Evolutionary conservation across 2,797 vertebrate genomes (phyloP), one percentile per base, ranked within the genome.

Genomic region (Molossus molossus): DNA sequence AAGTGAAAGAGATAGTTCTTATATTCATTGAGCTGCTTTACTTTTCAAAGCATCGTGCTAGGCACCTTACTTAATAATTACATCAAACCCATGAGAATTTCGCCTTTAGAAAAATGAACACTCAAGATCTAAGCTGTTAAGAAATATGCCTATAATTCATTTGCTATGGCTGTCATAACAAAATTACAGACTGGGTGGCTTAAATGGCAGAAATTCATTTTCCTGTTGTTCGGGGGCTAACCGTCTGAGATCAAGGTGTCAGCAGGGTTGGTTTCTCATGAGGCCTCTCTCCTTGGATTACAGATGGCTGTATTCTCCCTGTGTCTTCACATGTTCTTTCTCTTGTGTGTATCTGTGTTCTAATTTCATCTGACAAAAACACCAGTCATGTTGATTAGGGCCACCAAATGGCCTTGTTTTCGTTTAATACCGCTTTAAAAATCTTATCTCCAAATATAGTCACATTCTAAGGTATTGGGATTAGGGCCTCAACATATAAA

Each of bases 11-110:
- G 27, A 50, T 65, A 88, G 69, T 87, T 84, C 25, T 82, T 91
- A 70, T 23, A 75, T 89, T 69, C 64, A 55, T 92, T 73, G 15
- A 88, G 65, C 50, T 77, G 65, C n/a, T 95, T 95, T 50, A 64
- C 75, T 95, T 95, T 90, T 70, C 33, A 91, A 80, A 89, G 18
- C 45, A 50, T 91, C 75, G 67, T 75, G 5, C 18, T 88, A 60
- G 53, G 14, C 6, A 72, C 45, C 92, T 95, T 96, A 94, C 79
- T 96, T 83, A 94, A 96, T 67, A 64, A 81, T 85, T 53, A 72
- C 18, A 76, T 87, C 29, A 90, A 92, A 8, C 50, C 25, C 29
- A 37, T 67, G 64, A 33, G 64, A 72, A 86, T 58, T 85, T 70
- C 65, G 80, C n/a, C 12, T 6, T 82, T 93, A 88, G n/a, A 8